Conservation (phyloP, 2,113 vertebrate species). For the Lipotes vexillifer region DNA sequence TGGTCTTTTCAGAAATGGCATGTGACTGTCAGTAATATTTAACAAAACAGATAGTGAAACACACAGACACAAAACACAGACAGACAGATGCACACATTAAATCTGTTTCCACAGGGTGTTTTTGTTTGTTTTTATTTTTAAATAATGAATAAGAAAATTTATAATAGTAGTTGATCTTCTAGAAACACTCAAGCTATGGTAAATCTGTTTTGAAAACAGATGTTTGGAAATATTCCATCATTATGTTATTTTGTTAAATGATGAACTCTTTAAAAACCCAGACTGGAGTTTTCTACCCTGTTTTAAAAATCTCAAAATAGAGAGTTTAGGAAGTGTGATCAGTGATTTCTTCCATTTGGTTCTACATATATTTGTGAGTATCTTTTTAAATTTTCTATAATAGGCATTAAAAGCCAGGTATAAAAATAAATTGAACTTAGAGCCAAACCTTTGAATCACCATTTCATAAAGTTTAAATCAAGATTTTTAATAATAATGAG, state of each 20-base stretch:
- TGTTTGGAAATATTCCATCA: not conserved
- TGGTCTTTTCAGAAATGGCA: not conserved
- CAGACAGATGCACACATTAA: not conserved
- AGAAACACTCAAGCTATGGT: not conserved
- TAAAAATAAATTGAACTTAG: not conserved
- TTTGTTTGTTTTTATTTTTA: not conserved
- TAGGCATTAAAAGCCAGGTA: not conserved
- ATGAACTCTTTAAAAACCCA: not conserved
- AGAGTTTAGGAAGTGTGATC: not conserved
- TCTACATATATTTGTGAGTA: not conserved
- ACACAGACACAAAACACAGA: not conserved
- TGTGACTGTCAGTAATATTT: not conserved
- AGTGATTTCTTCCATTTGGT: not conserved
- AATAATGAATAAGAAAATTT: not conserved
- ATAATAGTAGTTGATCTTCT: not conserved
- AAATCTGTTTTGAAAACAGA: not conserved
- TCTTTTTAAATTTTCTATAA: not conserved
- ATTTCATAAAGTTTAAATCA: constrained; percentile 7
- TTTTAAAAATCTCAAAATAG: not conserved
- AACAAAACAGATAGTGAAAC: not conserved
- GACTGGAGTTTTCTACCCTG: not conserved
- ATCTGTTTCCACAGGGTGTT: not conserved
- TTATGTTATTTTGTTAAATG: not conserved
- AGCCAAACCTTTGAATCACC: not conserved
- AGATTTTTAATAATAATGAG: not conserved